Evolutionary conservation across 2,888 invertebrate species (phyloP).

Genomic region (Sicus ferrugineus): DNA sequence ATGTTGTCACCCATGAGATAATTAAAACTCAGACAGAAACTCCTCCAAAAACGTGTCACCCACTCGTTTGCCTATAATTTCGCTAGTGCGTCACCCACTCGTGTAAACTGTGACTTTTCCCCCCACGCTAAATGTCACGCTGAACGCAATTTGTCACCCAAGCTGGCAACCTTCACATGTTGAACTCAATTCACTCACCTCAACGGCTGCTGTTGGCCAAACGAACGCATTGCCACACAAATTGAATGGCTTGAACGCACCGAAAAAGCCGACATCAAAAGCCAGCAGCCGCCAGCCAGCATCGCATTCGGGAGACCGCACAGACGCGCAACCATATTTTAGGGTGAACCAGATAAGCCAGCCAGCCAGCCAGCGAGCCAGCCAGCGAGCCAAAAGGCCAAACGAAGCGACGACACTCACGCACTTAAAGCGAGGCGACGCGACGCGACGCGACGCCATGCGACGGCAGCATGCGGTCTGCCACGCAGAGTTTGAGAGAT

Average conservation of each 20-base stretch:
- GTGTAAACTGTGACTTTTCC: no score
- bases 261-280: conserved; percentile 6
- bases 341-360: conserved; percentile 20
- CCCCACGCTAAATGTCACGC: no score
- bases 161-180: background rate
- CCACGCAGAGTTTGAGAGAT: background rate
- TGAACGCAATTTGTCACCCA: background rate
- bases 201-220: background rate
- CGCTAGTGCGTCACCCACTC: no score
- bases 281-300: conserved; percentile 2
- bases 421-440: background rate
- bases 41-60: no score
- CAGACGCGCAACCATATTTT: background rate
- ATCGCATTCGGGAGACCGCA: background rate
- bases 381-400: background rate
- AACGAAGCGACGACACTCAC: background rate
- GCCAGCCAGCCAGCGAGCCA: background rate
- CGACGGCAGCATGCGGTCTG: no score
- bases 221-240: background rate
- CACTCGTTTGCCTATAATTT: no score
- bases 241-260: no score
- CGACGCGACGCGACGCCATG: background rate
- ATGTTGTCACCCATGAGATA: no score
- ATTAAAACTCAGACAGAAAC: no score
- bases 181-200: background rate